A percentile compares a stretch with the other conserved stretches of the same genome.
Evolutionary conservation across 1,140 invertebrate genomes (phyloP).

Genomic region (Helicoverpa armigera): DNA sequence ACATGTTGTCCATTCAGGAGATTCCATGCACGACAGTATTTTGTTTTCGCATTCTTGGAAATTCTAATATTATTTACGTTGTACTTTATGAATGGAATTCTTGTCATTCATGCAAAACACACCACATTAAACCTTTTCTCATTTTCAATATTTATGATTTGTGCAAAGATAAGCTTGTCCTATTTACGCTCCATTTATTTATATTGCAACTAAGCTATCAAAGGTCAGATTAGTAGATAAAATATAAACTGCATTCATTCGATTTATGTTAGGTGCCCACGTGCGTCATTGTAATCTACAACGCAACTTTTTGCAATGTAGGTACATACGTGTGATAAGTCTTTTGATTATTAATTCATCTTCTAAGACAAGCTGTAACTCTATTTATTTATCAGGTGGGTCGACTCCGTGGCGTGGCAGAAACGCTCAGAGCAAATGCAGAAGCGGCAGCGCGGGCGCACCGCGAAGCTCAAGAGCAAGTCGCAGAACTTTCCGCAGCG

Average conservation of each 20-base stretch:
- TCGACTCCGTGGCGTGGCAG: conserved; percentile 80
- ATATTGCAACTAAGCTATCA: conserved; percentile 10
- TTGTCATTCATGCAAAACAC: not conserved
- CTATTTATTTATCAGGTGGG: conserved; percentile 70
- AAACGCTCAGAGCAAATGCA: conserved; percentile 87
- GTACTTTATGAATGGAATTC: not conserved
- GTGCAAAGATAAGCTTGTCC: conserved; percentile 20
- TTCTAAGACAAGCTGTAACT: not conserved
- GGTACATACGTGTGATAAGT: not conserved
- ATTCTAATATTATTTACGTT: not conserved
- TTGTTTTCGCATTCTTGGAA: not conserved
- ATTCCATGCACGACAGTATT: not conserved
- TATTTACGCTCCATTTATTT: conserved; percentile 18
- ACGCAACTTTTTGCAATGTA: not conserved
- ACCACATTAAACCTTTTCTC: conserved; percentile 16
- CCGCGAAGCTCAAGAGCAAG: conserved; percentile 85
- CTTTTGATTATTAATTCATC: not conserved
- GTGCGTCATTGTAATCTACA: not conserved
- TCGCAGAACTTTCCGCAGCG: conserved; percentile 87
- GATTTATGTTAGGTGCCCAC: not conserved
- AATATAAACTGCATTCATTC: too few species aligned
- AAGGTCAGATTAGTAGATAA: conserved; percentile 12
- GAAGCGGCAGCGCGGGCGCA: conserved; percentile 86
- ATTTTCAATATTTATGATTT: conserved; percentile 29
- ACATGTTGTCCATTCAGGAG: too few species aligned